These are phyloP conservation scores for Microcebus lehilahytsara DNA, from an alignment of 2,113 vertebrate species.

Conservation along the genomic window DNA sequence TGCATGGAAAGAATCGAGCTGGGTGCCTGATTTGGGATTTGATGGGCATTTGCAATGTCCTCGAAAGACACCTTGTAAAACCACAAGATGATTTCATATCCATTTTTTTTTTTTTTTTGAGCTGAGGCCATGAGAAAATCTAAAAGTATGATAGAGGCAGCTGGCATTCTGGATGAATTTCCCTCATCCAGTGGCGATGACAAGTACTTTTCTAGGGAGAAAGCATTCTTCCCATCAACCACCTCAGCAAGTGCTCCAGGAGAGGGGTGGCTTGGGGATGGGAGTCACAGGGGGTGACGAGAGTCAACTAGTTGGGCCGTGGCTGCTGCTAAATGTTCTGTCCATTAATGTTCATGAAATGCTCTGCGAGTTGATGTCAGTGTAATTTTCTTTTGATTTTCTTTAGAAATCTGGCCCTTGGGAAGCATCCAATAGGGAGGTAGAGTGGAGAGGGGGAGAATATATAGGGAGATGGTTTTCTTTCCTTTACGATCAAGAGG, in stretches of 20 bases:
- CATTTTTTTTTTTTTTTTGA: not conserved
- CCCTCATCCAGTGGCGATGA: not conserved
- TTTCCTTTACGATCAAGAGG: not conserved
- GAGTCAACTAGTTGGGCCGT: not conserved
- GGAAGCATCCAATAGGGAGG: not conserved
- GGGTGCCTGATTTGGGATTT: not conserved
- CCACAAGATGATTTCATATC: not conserved
- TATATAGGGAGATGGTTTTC: not conserved
- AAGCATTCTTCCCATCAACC: not conserved
- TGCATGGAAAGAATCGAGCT: not conserved
- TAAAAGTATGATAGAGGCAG: not conserved
- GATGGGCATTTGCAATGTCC: not conserved
- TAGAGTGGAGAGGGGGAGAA: rapidly evolving
- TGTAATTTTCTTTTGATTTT: not conserved
- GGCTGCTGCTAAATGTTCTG: not conserved
- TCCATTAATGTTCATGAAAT: not conserved
- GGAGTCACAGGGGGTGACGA: not conserved
- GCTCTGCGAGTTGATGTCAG: not conserved
- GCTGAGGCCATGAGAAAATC: not conserved
- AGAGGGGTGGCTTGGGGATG: not conserved
- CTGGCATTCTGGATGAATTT: not conserved
- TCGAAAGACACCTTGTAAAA: not conserved
- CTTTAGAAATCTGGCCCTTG: not conserved
- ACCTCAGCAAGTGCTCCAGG: not conserved
- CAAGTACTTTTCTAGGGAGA: not conserved